phyloP scores from a whole-genome alignment of 2,113 vertebrate genomes.

The Embiotoca jacksoni region DNA sequence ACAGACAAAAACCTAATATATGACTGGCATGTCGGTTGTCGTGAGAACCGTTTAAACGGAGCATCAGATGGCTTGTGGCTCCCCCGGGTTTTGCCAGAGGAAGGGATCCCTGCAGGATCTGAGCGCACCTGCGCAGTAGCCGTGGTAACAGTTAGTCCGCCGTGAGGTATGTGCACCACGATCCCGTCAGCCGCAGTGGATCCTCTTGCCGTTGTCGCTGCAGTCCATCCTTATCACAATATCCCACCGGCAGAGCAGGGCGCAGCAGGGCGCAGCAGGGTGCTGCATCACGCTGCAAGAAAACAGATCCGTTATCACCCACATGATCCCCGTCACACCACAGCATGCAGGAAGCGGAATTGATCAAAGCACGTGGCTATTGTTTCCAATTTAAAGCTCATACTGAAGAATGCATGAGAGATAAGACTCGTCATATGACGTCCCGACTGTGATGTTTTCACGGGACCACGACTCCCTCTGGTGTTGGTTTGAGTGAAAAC shows the following conservation, averaged over 20 bases:
- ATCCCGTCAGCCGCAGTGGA: conserved; percentile 13
- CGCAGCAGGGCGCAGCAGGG: conserved; percentile 34
- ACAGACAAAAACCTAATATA: conserved; percentile 27
- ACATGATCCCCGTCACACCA: conserved; percentile 58
- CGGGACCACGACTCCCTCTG: conserved; percentile 60
- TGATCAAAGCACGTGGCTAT: conserved; percentile 41
- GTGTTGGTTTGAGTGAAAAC: conserved; percentile 33
- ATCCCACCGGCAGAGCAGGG: conserved; percentile 49
- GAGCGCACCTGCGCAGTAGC: conserved; percentile 34
- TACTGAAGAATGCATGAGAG: conserved; percentile 20
- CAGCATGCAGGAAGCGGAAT: conserved; percentile 36
- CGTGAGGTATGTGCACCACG: neutral
- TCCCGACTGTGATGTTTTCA: neutral
- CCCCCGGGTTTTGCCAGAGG: conserved; percentile 37
- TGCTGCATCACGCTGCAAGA: conserved; percentile 38
- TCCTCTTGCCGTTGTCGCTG: conserved; percentile 6
- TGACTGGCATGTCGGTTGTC: conserved; percentile 18
- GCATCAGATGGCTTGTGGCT: conserved; percentile 47
- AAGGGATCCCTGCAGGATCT: conserved; percentile 33
- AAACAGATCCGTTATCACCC: conserved; percentile 65
- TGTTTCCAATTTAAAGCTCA: conserved; percentile 48
- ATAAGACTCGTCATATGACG: conserved; percentile 7
- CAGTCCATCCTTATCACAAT: conserved; percentile 58
- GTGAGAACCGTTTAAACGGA: conserved; percentile 51
- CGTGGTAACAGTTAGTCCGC: conserved; percentile 47